phyloP scores from a whole-genome alignment of 2,888 invertebrate genomes.

The Agrochola circellaris region DNA sequence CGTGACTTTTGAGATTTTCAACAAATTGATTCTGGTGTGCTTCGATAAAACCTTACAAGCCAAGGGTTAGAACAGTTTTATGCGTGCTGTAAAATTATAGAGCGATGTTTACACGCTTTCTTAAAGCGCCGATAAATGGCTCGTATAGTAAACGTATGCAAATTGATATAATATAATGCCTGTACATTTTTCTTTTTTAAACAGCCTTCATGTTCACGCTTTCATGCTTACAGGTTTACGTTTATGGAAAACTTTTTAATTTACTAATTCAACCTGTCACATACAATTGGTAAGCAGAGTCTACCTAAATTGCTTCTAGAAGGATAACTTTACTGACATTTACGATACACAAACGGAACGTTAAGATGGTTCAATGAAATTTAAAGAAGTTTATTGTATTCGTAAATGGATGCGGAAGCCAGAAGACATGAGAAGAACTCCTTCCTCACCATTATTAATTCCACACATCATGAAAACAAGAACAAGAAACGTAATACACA shows the following conservation, averaged over 20 bases:
- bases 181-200: constrained; percentile 38
- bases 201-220: constrained; percentile 11
- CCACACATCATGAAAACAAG: background rate
- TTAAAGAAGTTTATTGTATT: no score
- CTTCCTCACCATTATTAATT: background rate
- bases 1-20: constrained; percentile 81
- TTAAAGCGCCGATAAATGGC: constrained; percentile 46
- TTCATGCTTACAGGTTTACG: constrained; percentile 3
- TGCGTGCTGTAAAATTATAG: constrained; percentile 70
- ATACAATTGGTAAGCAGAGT: background rate
- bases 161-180: constrained; percentile 54
- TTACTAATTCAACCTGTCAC: background rate
- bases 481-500: background rate
- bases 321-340: no score
- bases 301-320: background rate
- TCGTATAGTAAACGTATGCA: constrained; percentile 53
- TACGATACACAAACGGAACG: no score
- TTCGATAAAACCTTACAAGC: constrained; percentile 72
- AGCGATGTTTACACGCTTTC: constrained; percentile 50
- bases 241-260: constrained; percentile 17
- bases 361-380: no score
- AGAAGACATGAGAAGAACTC: background rate
- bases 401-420: background rate
- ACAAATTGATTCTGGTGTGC: constrained; percentile 75
- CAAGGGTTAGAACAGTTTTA: constrained; percentile 71